Evolutionary conservation across 1,140 invertebrate genomes (phyloP), one percentile per base, ranked within the genome.

Genomic region (Metaphire vulgaris): DNA sequence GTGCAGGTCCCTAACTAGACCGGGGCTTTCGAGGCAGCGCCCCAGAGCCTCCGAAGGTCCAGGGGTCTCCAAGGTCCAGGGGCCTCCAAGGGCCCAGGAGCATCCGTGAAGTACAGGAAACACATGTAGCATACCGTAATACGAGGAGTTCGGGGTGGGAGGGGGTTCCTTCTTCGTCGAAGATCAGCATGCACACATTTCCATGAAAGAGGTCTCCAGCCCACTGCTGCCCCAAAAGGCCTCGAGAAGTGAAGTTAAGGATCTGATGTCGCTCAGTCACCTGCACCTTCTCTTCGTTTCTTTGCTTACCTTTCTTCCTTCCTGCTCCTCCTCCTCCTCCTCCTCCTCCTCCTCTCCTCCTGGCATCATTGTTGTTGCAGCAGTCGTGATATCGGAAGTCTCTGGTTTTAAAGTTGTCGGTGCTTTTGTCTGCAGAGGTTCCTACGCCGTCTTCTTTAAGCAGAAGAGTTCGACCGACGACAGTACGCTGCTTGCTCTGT

Each of bases 301-400:
- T 31, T 21, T 56, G 56, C 72, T 16, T 6, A 15, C 31, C 72
- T 34, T 56, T 21, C 33, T 34, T 33, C 28, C 31, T 66, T 26
- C 34, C 34, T 1, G 33, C 68, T 33, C 34, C 67, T 31, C 31
- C 41, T 68, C 74, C 75, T 28, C 21, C 33, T 16, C 70, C 64
- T 14, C 70, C 72, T 31, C 78, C 74, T 26, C 2, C 12, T 1
- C 15, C 12, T 1, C 75, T 73, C 0, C 34, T 70, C 29, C 67
- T 14, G 2, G 65, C 28, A 0, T n/a, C 34, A 67, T 56, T 67
- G 1, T 0, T 33, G 34, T 29, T 32, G 31, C n/a, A n/a, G n/a
- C n/a, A n/a, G n/a, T n/a, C n/a, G n/a, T n/a, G n/a, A n/a, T n/a
- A n/a, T n/a, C n/a, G n/a, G n/a, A n/a, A n/a, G n/a, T n/a, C n/a